phyloP scores from a whole-genome alignment of 2,797 vertebrate genomes.

The Nyctalus aviator region DNA sequence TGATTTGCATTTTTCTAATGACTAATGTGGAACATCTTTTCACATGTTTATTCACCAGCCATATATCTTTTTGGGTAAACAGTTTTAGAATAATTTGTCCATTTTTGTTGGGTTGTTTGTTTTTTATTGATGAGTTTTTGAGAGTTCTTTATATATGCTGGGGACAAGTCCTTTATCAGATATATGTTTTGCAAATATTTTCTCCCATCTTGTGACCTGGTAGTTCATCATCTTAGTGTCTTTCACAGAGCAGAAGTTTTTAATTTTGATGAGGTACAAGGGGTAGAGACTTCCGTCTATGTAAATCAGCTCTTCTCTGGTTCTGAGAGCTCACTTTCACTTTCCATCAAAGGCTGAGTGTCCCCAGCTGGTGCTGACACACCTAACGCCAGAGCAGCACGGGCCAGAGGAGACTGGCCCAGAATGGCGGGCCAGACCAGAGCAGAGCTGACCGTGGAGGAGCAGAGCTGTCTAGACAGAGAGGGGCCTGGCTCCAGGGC shows the following conservation, averaged over 20 bases:
- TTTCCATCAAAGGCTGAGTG: no score
- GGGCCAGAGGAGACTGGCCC: no score
- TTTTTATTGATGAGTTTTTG: not conserved
- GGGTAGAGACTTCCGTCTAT: not conserved
- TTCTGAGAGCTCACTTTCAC: no score
- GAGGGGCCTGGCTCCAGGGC: no score
- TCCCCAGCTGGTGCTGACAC: no score
- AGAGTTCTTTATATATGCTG: not conserved
- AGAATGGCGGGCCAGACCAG: no score
- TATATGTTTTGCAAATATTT: constrained; percentile 8
- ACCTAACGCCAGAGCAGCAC: no score
- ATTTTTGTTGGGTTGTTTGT: constrained; percentile 2
- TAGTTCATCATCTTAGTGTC: not conserved
- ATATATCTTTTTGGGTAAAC: not conserved
- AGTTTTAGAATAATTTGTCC: not conserved
- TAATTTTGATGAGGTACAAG: constrained; percentile 8
- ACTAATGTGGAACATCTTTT: constrained; percentile 22
- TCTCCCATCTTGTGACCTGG: not conserved
- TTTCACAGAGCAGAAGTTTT: not conserved
- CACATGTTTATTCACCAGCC: not conserved
- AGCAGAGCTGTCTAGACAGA: no score
- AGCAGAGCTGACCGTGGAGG: no score
- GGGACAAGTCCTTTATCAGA: not conserved
- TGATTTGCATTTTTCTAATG: constrained; percentile 53
- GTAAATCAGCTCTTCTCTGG: no score